Conservation (phyloP, 2,113 vertebrate species). For the Aythya baeri region DNA sequence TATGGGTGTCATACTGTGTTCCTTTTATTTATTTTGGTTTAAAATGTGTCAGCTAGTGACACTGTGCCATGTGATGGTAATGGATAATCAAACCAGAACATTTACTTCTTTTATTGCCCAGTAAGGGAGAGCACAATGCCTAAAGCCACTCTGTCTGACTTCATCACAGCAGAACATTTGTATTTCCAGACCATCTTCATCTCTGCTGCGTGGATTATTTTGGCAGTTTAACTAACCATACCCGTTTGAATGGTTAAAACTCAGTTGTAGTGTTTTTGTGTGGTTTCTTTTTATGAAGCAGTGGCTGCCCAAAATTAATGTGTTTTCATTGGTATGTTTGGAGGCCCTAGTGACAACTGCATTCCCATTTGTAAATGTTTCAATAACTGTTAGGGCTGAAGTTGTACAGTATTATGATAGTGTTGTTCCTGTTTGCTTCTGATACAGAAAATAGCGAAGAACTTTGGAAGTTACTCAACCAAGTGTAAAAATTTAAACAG, state of each 20-base stretch:
- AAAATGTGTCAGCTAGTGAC: not conserved
- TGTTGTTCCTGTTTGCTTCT: not conserved
- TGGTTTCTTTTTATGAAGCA: not conserved
- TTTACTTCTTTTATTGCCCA: not conserved
- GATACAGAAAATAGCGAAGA: not conserved
- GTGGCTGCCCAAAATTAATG: not conserved
- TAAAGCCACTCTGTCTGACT: not conserved
- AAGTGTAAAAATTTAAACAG: not conserved
- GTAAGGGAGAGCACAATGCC: fast-evolving
- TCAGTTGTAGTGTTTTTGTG: not conserved
- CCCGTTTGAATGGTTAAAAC: not conserved
- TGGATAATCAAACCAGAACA: not conserved
- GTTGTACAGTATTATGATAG: not conserved
- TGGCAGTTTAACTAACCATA: not conserved
- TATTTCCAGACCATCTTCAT: not conserved
- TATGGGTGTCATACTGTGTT: not conserved
- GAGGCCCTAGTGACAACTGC: not conserved
- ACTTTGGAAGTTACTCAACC: not conserved
- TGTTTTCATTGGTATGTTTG: not conserved
- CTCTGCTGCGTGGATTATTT: not conserved
- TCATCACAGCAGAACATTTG: not conserved
- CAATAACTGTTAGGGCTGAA: not conserved
- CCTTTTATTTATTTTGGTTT: not conserved
- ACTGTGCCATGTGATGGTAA: not conserved
- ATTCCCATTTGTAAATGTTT: not conserved